Base-by-base conservation (phyloP, 53 echinoderm and acorn worm species). In the Arbacia lixula region DNA sequence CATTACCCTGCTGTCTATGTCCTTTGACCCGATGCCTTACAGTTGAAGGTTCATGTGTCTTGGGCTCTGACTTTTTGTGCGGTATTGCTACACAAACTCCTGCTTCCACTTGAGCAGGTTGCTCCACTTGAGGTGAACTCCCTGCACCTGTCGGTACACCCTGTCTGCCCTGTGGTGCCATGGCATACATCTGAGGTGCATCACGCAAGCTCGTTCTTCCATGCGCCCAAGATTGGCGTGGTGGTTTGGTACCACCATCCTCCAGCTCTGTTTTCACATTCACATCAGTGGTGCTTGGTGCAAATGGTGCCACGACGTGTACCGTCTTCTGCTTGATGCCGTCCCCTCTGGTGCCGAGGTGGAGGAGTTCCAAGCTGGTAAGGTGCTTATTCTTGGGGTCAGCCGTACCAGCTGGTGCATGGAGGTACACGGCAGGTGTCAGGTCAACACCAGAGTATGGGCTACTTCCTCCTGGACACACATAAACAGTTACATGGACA, bases 361-460 rank as follows among this genome's bases (percentile, higher is more conserved):
- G 71, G 14, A 71, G 71, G 71, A 71, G 49, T 46, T 71, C 71
- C 22, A 71, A 46, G 17, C 50, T 49, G 16, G 71, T 71, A 26
- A 71, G 29, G 28, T 71, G 71, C 16, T 71, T 71, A 29, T 71
- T 41, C 71, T 33, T 71, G 22, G 71, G 24, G 43, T 71, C 71
- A 22, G 10, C 24, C 12, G 71, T 29, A 46, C 71, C 71, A 46
- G 50, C 50, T 10, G 71, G 71, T 24, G 49, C 17, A 29, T 71
- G 71, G 46, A 29, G 29, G 29, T 71, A 71, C 71, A 71, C 43
- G 71, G 71, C 40, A 16, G 71, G 50, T 71, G 51, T 71, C 42
- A 71, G 2, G 50, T 71, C 71, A 1, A 71, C 50, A 43, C 41
- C 25, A 42, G 71, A 49, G 49, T 71, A 71, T 10, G 40, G 36